These are phyloP conservation scores for Setophaga petechia DNA, from an alignment of 2,113 vertebrate genomes.

Conservation along the genomic window DNA sequence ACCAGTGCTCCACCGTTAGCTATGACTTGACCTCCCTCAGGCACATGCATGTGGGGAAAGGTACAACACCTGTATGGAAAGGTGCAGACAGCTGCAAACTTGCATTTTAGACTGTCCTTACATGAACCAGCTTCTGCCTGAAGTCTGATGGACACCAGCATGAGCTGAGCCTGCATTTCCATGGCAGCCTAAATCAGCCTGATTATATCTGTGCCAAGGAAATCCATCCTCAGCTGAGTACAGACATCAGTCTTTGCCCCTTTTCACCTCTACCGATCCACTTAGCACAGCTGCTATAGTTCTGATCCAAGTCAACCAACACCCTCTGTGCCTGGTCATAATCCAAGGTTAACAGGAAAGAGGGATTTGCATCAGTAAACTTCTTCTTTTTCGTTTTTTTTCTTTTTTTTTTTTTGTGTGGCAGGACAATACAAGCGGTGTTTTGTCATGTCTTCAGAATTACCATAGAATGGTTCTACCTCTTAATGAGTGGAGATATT, in stretches of 20 bases:
- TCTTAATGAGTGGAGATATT: no score
- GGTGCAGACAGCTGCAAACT: neutral
- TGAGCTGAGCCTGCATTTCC: neutral
- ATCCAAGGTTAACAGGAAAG: neutral
- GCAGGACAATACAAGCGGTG: neutral
- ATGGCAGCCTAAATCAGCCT: neutral
- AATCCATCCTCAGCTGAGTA: neutral
- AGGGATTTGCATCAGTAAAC: neutral
- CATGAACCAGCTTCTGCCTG: neutral
- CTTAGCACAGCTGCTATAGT: neutral
- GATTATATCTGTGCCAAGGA: neutral
- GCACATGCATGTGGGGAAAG: neutral
- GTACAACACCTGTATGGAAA: neutral
- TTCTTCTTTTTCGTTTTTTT: neutral
- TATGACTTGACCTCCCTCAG: accelerated
- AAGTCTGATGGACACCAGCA: neutral
- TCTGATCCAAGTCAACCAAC: neutral
- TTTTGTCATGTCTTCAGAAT: neutral
- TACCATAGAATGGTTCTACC: neutral
- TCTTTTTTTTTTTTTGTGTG: no score
- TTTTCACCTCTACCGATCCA: neutral
- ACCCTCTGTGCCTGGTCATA: neutral
- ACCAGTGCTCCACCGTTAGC: neutral
- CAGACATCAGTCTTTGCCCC: neutral
- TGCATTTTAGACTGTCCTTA: neutral